Evolutionary conservation across 2,113 vertebrate genomes (phyloP).

Genomic region (Cinclus cinclus): DNA sequence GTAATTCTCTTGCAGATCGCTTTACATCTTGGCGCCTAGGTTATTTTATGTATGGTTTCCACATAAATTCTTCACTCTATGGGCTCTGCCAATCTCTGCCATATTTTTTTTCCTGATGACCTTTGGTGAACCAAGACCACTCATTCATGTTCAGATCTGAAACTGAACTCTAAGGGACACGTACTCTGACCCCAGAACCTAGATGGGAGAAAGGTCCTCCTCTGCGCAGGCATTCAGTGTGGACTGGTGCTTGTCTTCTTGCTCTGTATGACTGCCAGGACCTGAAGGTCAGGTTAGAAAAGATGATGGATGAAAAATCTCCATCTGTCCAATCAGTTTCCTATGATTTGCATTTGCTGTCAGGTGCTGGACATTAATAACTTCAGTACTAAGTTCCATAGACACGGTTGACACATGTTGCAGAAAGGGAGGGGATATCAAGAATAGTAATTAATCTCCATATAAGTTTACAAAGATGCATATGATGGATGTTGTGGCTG

Average conservation of each 20-base stretch:
- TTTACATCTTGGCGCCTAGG: background rate
- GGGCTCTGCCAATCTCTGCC: background rate
- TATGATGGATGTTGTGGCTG: background rate
- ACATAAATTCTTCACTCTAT: background rate
- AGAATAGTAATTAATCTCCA: background rate
- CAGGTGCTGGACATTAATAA: background rate
- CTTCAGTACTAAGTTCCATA: background rate
- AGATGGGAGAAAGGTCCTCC: background rate
- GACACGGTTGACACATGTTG: rapidly evolving
- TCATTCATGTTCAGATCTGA: background rate
- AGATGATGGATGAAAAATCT: background rate
- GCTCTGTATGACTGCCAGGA: background rate
- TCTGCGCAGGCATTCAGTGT: background rate
- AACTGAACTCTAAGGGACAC: background rate
- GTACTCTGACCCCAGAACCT: background rate
- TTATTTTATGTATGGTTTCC: background rate
- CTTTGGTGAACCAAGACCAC: background rate
- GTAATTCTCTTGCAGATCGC: background rate
- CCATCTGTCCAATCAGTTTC: background rate
- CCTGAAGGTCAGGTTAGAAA: background rate
- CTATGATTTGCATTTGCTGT: background rate
- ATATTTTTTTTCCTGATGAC: background rate
- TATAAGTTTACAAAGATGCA: background rate
- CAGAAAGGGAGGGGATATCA: background rate
- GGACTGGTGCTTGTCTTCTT: background rate